Evolutionary conservation across 1,140 invertebrate species (phyloP).

Genomic region (Listronotus bonariensis): DNA sequence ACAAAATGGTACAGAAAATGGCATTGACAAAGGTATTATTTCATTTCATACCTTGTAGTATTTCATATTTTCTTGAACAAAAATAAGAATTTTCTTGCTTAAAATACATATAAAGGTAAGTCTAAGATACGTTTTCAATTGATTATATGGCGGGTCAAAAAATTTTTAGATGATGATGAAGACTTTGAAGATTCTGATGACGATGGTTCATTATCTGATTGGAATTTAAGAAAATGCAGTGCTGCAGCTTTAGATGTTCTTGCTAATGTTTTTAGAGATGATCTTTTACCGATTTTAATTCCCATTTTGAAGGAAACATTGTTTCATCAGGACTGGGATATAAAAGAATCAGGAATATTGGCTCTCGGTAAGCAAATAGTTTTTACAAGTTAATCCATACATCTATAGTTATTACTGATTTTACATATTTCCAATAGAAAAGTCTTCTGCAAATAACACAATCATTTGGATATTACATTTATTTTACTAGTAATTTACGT

Average conservation of each 20-base stretch:
- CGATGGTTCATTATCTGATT: slow-evolving; percentile 91
- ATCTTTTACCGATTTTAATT: slow-evolving; percentile 89
- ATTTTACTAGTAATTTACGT: no score
- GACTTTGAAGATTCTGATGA: slow-evolving; percentile 87
- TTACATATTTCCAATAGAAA: neutral
- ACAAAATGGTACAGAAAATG: slow-evolving; percentile 50
- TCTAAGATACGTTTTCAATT: neutral
- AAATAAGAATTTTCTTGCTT: neutral
- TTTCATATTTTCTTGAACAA: slow-evolving; percentile 47
- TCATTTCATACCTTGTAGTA: neutral
- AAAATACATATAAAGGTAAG: neutral
- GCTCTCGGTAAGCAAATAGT: slow-evolving; percentile 59
- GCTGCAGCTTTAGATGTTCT: slow-evolving; percentile 97
- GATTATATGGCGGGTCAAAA: neutral
- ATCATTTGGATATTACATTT: no score
- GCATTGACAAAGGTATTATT: slow-evolving; percentile 60
- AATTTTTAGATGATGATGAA: slow-evolving; percentile 69
- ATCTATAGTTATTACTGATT: no score
- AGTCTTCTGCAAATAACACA: neutral
- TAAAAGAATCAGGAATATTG: slow-evolving; percentile 91
- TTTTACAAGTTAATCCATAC: no score
- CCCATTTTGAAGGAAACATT: slow-evolving; percentile 97
- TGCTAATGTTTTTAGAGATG: slow-evolving; percentile 96
- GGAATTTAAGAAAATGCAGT: slow-evolving; percentile 98
- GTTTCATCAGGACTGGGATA: slow-evolving; percentile 94